Conservation (phyloP, 2,888 invertebrate species). For the Apeira syringaria region DNA sequence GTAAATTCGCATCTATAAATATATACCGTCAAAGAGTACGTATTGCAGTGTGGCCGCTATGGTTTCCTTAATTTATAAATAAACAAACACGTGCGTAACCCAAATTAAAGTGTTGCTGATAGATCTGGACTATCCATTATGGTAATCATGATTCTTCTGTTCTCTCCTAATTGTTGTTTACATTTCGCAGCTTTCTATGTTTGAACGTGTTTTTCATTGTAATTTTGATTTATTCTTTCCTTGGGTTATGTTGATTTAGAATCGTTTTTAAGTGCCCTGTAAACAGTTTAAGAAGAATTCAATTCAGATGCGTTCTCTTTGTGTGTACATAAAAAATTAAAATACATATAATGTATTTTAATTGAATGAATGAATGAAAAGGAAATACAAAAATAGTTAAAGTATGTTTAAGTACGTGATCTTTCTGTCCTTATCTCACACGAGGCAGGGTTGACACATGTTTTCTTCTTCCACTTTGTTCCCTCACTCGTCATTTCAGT, state of each 20-base stretch:
- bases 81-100: conserved; percentile 15
- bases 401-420: no score
- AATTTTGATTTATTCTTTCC: background rate
- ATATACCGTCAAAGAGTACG: conserved; percentile 8
- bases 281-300: no score
- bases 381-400: no score
- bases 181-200: conserved; percentile 7
- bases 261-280: no score
- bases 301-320: no score
- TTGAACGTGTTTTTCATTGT: background rate
- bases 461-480: no score
- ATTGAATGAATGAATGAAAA: no score
- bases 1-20: conserved; percentile 45
- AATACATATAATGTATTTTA: no score
- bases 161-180: conserved; percentile 17
- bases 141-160: conserved; percentile 15
- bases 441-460: no score
- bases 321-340: no score
- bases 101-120: conserved; percentile 15
- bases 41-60: background rate
- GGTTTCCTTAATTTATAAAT: conserved; percentile 11
- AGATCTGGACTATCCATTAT: conserved; percentile 16
- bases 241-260: background rate
- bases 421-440: no score
- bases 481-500: no score